Conservation (phyloP, 2,888 invertebrate species). For the Ichneumoninae sp. region DNA sequence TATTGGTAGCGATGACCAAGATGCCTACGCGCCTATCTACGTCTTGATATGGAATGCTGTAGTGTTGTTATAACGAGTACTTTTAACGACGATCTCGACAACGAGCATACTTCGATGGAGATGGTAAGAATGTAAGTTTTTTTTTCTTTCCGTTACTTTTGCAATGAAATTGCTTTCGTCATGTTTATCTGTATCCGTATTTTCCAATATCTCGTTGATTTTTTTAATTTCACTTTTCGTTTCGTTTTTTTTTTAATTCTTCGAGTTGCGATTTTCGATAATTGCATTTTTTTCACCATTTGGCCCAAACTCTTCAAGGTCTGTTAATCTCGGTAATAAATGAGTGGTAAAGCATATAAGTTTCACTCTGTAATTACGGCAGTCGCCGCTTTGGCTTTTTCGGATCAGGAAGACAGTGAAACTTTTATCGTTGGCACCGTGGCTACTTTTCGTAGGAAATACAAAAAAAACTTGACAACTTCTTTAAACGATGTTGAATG, state of each 20-base stretch:
- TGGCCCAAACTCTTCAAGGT: conserved; percentile 6
- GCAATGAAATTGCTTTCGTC: conserved; percentile 6
- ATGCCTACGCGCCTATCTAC: conserved; percentile 63
- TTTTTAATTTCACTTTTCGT: conserved; percentile 1
- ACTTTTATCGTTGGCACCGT: conserved; percentile 58
- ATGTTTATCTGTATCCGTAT: neutral
- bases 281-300: neutral
- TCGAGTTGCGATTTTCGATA: conserved; percentile 26
- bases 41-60: conserved; percentile 67
- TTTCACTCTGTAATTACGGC: conserved; percentile 15
- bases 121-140: conserved; percentile 39
- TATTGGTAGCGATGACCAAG: conserved; percentile 59
- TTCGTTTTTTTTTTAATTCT: neutral
- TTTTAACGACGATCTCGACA: conserved; percentile 48
- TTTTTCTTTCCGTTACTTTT: neutral
- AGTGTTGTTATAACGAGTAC: conserved; percentile 55
- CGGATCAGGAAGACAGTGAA: conserved; percentile 51
- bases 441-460: neutral
- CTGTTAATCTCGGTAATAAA: conserved; percentile 17
- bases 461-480: neutral
- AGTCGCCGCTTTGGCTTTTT: conserved; percentile 32
- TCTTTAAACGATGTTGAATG: conserved; percentile 10
- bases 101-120: conserved; percentile 56
- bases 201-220: neutral
- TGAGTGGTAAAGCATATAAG: neutral